Base-by-base conservation (phyloP, 2,797 vertebrate species). In the Harpagifer antarcticus region DNA sequence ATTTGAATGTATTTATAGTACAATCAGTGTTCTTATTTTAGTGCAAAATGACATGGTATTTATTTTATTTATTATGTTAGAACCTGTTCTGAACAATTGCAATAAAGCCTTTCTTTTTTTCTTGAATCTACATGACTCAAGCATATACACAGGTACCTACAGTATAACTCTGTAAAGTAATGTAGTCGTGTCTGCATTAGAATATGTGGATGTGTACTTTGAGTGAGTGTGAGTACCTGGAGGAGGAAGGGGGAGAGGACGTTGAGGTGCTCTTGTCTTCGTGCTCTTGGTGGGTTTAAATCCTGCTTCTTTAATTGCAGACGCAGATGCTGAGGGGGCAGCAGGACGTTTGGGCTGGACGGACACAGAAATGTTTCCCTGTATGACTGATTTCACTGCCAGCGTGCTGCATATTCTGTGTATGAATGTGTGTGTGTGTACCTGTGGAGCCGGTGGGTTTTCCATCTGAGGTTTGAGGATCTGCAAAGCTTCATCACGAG, bases 401-500 rank as follows among this genome's bases (percentile, higher is more conserved):
- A 48, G 20, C 3, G 19, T 15, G 62, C 3, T 48, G 61, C 15
- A 33, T 49, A 10, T 65, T 9, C 1, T 2, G n/a, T 54, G 12
- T 44, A 9, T 33, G 55, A 49, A 48, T 64, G 52, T 53, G 61
- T 63, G 68, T 55, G 50, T 56, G 60, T 74, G 62, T 71, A 94
- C 95, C 89, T 95, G 92, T 69, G 94, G 92, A 81, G 89, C 88
- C 43, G 94, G 92, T 37, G 94, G 93, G 70, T 92, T 87, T 43
- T 95, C 92, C 94, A 97, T 96, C 91, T 98, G 97, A 2, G 95
- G 94, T 91, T 96, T 97, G 56, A 99, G 93, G 89, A 99, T 98
- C 84, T 95, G 94, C 83, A 99, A 84, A 76, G 98, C 98, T 87
- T 99, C 97, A 76, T 99, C 97, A 0, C 96, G 98, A 71, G 98